Conservation (phyloP, 2,888 invertebrate genomes). For the Colletes collaris region DNA sequence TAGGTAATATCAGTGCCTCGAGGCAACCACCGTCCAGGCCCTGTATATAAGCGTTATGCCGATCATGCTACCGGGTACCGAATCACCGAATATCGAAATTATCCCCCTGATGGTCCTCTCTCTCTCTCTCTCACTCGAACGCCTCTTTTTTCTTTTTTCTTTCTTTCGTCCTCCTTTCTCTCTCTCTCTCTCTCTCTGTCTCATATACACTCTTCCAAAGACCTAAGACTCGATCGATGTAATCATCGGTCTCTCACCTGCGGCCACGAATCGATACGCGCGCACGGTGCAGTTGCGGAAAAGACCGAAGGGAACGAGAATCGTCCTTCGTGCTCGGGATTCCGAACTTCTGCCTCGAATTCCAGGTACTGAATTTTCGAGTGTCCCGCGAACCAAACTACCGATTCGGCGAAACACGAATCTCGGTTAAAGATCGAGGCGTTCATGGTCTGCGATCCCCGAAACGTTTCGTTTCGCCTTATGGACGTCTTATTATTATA, state of each 20-base stretch:
- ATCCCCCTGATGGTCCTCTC: conserved; percentile 62
- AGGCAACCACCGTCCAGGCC: conserved; percentile 68
- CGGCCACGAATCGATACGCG: conserved; percentile 70
- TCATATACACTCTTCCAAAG: conserved; percentile 32
- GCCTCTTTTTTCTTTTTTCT: background rate
- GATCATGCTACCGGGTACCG: conserved; percentile 81
- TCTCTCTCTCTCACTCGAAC: background rate
- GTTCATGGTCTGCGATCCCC: background rate
- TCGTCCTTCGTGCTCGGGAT: conserved; percentile 15
- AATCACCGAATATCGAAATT: conserved; percentile 79
- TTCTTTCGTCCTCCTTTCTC: background rate
- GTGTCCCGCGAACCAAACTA: conserved; percentile 10
- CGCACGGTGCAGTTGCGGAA: conserved; percentile 51
- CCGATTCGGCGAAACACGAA: conserved; percentile 1
- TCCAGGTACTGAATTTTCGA: conserved; percentile 6
- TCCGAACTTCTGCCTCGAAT: conserved; percentile 18
- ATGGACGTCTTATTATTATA: too few species aligned
- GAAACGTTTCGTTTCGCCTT: too few species aligned
- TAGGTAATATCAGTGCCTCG: conserved; percentile 81
- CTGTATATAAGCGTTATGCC: conserved; percentile 69
- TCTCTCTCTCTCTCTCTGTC: conserved; percentile 39
- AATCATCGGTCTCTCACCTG: conserved; percentile 81
- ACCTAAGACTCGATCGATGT: conserved; percentile 77
- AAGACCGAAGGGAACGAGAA: conserved; percentile 33
- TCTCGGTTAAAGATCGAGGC: background rate